These are phyloP conservation scores for Polymixis lichenea DNA, from an alignment of 2,888 invertebrate species.

Conservation along the genomic window DNA sequence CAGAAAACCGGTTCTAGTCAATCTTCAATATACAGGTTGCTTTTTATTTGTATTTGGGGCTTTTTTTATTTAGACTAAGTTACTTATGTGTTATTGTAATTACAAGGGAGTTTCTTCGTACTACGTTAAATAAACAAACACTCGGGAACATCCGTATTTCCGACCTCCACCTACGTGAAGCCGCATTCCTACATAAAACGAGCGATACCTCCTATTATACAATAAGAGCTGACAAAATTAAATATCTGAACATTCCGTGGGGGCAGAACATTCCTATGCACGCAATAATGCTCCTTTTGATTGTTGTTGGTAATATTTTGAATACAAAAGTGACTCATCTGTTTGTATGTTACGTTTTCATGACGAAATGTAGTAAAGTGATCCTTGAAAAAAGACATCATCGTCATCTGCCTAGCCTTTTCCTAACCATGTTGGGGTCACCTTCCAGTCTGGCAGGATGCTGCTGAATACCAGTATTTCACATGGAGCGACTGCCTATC, in stretches of 20 bases:
- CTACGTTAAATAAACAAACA: conserved; percentile 28
- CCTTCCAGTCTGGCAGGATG: no score
- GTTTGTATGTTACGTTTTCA: neutral
- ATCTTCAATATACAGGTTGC: no score
- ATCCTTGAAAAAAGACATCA: neutral
- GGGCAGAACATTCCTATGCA: conserved; percentile 59
- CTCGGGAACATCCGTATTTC: conserved; percentile 31
- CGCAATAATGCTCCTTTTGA: conserved; percentile 67
- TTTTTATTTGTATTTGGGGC: no score
- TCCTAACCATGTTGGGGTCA: no score
- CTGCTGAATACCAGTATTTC: no score
- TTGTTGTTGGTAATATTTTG: conserved; percentile 59
- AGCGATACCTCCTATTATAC: conserved; percentile 55
- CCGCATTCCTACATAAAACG: conserved; percentile 51
- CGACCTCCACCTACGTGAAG: neutral
- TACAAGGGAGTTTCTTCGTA: neutral
- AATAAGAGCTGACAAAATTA: conserved; percentile 60
- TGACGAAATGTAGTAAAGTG: neutral
- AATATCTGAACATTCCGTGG: conserved; percentile 68
- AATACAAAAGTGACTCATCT: neutral
- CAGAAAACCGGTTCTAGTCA: no score
- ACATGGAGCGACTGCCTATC: no score
- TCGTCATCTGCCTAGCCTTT: no score
- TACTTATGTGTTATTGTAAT: no score
- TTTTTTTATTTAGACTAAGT: no score